A percentile compares a stretch with the other conserved stretches of the same genome.
Evolutionary conservation across 2,888 invertebrate genomes (phyloP).

Genomic region (Acleris sparsana): DNA sequence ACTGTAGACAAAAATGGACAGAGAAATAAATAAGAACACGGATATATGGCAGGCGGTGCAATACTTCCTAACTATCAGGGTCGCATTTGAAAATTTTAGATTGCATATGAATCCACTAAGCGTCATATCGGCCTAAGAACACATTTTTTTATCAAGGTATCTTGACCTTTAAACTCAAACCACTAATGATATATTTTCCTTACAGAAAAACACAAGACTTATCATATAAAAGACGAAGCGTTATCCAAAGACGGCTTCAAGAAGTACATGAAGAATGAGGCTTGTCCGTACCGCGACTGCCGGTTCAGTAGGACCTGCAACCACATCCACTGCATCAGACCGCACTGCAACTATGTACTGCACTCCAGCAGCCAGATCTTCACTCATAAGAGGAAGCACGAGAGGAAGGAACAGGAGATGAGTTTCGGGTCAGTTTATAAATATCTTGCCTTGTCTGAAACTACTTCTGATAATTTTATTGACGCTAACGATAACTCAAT

Average conservation of each 20-base stretch:
- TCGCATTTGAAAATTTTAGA: too few species aligned
- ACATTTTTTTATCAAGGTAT: too few species aligned
- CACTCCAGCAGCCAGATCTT: conserved; percentile 98
- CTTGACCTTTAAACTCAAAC: too few species aligned
- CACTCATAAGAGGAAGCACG: conserved; percentile 98
- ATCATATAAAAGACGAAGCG: conserved; percentile 98
- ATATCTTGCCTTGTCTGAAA: too few species aligned
- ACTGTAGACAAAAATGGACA: too few species aligned
- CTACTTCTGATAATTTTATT: too few species aligned
- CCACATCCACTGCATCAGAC: conserved; percentile 98
- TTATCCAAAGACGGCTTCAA: conserved; percentile 98
- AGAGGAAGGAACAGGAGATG: conserved; percentile 95
- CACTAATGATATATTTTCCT: conserved; percentile 36
- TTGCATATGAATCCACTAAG: too few species aligned
- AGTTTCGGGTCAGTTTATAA: conserved; percentile 89
- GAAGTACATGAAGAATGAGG: conserved; percentile 98
- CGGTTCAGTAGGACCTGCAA: conserved; percentile 97
- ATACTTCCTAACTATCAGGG: too few species aligned
- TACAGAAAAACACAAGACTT: conserved; percentile 98
- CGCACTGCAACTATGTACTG: conserved; percentile 96
- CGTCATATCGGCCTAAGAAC: too few species aligned
- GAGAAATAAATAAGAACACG: too few species aligned
- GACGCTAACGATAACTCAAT: not conserved
- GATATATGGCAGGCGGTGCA: too few species aligned
- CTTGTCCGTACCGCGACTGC: conserved; percentile 95